Evolutionary conservation across 2,113 vertebrate genomes (phyloP).

Genomic region (Psephotus haematonotus): DNA sequence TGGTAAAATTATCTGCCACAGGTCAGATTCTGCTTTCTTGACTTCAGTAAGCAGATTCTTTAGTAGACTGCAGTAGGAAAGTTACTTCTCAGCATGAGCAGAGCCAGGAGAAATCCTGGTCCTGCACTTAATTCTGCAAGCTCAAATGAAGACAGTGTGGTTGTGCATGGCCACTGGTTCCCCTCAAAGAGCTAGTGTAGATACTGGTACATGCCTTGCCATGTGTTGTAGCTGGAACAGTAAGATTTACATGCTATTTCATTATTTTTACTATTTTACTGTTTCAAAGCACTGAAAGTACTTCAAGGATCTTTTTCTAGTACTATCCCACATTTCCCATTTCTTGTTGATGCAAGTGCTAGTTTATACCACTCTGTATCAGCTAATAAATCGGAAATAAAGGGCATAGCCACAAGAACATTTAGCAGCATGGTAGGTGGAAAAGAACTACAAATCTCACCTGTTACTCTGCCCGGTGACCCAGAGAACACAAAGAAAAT

Average conservation of each 20-base stretch:
- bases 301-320: background rate
- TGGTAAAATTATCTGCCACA: background rate
- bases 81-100: background rate
- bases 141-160: background rate
- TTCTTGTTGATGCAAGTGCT: background rate
- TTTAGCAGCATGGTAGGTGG: background rate
- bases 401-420: background rate
- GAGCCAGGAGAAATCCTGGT: background rate
- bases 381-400: background rate
- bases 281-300: background rate
- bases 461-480: background rate
- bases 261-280: background rate
- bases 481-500: background rate
- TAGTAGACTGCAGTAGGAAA: background rate
- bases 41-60: background rate
- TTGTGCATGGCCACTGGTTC: background rate
- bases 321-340: background rate
- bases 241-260: background rate
- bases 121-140: background rate
- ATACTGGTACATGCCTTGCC: fast-evolving
- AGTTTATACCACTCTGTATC: background rate
- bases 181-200: background rate
- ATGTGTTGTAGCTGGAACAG: background rate
- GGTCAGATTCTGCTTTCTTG: background rate
- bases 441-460: background rate